These are phyloP conservation scores for Cosmia trapezina DNA, from an alignment of 2,888 invertebrate species.

Conservation along the genomic window DNA sequence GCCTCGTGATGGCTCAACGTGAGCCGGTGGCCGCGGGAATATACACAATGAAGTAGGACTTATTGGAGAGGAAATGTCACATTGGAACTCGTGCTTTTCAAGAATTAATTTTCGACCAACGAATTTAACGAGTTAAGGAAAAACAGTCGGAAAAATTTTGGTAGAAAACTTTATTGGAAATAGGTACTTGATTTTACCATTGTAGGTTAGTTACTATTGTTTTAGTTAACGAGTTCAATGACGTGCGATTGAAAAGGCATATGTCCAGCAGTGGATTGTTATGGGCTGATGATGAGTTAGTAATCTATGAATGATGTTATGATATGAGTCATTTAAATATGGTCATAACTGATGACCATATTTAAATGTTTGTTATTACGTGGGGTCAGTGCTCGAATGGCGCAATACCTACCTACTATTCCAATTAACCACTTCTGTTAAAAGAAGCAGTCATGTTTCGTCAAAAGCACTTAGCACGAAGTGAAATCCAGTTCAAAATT, in stretches of 20 bases:
- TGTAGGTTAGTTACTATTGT: neutral
- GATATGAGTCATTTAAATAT: too few species aligned
- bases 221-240: neutral
- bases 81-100: slow-evolving; percentile 44
- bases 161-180: neutral
- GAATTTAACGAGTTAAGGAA: slow-evolving; percentile 31
- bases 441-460: slow-evolving; percentile 18
- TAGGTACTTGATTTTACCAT: neutral
- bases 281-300: neutral
- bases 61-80: slow-evolving; percentile 53
- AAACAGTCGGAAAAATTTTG: neutral
- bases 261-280: neutral
- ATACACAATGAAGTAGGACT: slow-evolving; percentile 56
- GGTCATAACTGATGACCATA: too few species aligned
- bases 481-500: slow-evolving; percentile 63
- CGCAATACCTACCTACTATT: slow-evolving; percentile 1
- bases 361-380: slow-evolving; percentile 16
- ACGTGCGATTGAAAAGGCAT: neutral
- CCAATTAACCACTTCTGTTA: slow-evolving; percentile 36
- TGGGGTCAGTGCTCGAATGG: slow-evolving; percentile 61
- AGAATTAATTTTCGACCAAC: slow-evolving; percentile 30
- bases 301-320: neutral
- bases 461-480: slow-evolving; percentile 54
- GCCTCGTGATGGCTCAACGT: slow-evolving; percentile 82
- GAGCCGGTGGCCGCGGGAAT: slow-evolving; percentile 65